Base-by-base conservation (phyloP, 2,113 vertebrate genomes). In the Tricholaema leucomelas region DNA sequence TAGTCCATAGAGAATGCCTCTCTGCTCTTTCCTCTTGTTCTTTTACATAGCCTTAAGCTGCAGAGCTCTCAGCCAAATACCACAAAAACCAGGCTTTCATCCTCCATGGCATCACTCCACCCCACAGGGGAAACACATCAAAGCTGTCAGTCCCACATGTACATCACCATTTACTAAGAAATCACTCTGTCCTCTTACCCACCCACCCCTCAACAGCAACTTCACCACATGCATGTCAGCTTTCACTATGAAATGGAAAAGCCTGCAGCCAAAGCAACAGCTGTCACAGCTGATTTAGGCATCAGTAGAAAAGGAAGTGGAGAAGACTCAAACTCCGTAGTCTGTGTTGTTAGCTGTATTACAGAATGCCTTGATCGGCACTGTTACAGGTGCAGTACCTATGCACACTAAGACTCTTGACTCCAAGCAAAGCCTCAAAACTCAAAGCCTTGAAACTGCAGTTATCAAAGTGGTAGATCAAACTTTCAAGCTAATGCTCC, bases 31-130 rank as follows among this genome's bases (percentile, higher is more conserved):
- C 58, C 33, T 71, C 77, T 46, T 86, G 76, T 70, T 93, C 77
- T 60, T 86, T 77, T 74, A 31, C 56, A 64, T 38, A 55, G 48
- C 63, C 66, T 69, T 59, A 42, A 84, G 87, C 55, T 31, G 33
- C 63, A 61, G 67, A 36, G 38, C 67, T 78, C 25, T 76, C 71
- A 76, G 73, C n/a, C 85, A 76, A 90, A 81, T 28, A 16, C 70
- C 83, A 52, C 55, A 78, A 65, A 86, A 85, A 93, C 33, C 36
- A 38, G 63, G 55, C 73, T 93, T 92, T 82, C 78, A 40, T 80
- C 64, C 71, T 89, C 31, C 50, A 31, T 7, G n/a, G 67, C 78
- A 93, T 79, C 72, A 56, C 55, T 85, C 27, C 50, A 27, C 30
- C 65, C 77, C 81, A 70, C 9, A 81, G 81, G 81, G 78, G 46